These are phyloP conservation scores for Ryuthela nishihirai DNA, from an alignment of 2,888 invertebrate species.

Conservation along the genomic window DNA sequence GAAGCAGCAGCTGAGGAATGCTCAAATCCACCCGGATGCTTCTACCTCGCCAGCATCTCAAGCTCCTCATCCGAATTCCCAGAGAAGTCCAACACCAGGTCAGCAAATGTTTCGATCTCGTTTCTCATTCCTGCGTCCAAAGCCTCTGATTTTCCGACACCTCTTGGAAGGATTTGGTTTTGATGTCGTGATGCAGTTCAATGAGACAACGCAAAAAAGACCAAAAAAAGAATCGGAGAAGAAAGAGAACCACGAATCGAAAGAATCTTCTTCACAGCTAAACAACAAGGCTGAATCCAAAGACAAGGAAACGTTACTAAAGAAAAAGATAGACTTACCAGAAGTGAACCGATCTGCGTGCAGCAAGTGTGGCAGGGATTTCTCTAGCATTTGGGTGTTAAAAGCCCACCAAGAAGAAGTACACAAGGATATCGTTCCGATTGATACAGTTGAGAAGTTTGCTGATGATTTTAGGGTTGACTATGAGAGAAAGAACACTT, in stretches of 20 bases:
- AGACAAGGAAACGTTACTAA: slow-evolving; percentile 6
- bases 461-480: slow-evolving; percentile 86
- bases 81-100: slow-evolving; percentile 26
- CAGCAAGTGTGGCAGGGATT: slow-evolving; percentile 86
- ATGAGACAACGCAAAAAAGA: slow-evolving; percentile 67
- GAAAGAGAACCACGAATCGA: slow-evolving; percentile 19
- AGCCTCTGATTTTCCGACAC: slow-evolving; percentile 78
- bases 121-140: slow-evolving; percentile 43
- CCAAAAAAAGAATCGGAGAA: slow-evolving; percentile 41
- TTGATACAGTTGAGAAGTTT: slow-evolving; percentile 84
- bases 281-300: background rate
- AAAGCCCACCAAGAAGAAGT: slow-evolving; percentile 95
- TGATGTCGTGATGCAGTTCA: slow-evolving; percentile 94
- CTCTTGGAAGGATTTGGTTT: slow-evolving; percentile 90
- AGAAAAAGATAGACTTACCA: slow-evolving; percentile 54
- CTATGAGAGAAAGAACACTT: slow-evolving; percentile 63
- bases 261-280: slow-evolving; percentile 8
- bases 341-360: slow-evolving; percentile 79
- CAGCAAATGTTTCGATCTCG: slow-evolving; percentile 32
- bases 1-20: slow-evolving; percentile 17
- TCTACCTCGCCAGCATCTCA: slow-evolving; percentile 15
- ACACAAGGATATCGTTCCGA: slow-evolving; percentile 84
- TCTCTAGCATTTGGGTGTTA: slow-evolving; percentile 92
- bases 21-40: slow-evolving; percentile 1
- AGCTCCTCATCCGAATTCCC: background rate